Evolutionary conservation across 2,888 invertebrate genomes (phyloP), one percentile per base, ranked within the genome.

Genomic region (Leptura quadrifasciata): DNA sequence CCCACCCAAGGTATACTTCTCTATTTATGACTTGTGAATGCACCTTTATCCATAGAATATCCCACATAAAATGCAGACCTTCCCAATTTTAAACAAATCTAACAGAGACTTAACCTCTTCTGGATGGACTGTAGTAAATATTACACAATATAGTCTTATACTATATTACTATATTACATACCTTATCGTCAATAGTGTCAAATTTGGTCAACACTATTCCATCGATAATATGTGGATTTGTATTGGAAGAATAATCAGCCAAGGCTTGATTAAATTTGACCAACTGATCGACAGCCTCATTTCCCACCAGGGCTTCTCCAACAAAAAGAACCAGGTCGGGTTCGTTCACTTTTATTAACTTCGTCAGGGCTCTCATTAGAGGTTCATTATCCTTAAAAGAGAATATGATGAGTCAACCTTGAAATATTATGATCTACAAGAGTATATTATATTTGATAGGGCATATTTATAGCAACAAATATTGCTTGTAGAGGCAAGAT

Each of bases 201-300:
- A 99, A 99, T 90, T 99, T 99, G 8, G 99, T 99, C 63, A 99
- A 92, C 12, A 99, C 98, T 84, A 99, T 99, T 67, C 99, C 99
- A 90, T 99, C 99, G 83, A 99, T 98, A 60, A 97, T 93, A 87
- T 97, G 97, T 0, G 98, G 97, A 88, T 94, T 94, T 0, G 94
- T 92, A 71, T 84, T 89, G 0, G 94, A 92, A 71, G 93, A 93
- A 90, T 96, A 95, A 90, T 99, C 99, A 8, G 98, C 98, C 57
- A 99, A 91, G 0, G 99, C 97, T 89, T 97, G 97, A 91, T 99
- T 99, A 91, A 99, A 99, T 90, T 99, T 99, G 0, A 97, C 96
- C 61, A 99, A 92, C 89, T 99, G 99, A 91, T 99, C 99, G 21
- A 99, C 99, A 17, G 99, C 99, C 88, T 99, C 99, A 89, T 99